Base-by-base conservation (phyloP, 2,113 vertebrate genomes). In the Chitala chitala region DNA sequence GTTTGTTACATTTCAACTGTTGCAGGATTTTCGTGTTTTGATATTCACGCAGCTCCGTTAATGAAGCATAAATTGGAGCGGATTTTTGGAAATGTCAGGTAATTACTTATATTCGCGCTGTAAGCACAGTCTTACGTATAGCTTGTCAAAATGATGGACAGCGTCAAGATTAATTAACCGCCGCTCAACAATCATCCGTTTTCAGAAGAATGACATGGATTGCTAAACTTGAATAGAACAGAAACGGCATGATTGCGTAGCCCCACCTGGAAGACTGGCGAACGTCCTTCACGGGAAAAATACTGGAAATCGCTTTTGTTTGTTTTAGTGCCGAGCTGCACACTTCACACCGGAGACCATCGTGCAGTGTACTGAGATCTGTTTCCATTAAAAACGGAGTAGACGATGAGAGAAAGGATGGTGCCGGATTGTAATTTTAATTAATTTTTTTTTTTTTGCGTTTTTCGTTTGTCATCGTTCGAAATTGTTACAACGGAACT, bases 151-250 rank as follows among this genome's bases (percentile, higher is more conserved):
- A 74, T 71, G 71, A 69, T 59, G 70, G 68, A 75, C 53, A 40
- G 69, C 46, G 33, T 69, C 74, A 75, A 65, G 72, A 78, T 33
- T 50, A 73, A 63, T 66, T 40, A 68, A 71, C 9, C 24, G 13
- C 48, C 22, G 66, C 42, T 20, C 33, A 33, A 56, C 42, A 71
- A n/a, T 71, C 66, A 59, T 59, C 44, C 69, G 48, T 79, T 74
- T 77, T 48, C 29, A 22, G 55, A n/a, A 58, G 44, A 75, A 40
- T 75, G 46, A 73, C 48, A 69, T 74, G 64, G 70, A 74, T 76
- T 51, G 73, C 72, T 77, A 79, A 90, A 89, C 85, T 85, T 87
- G 86, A 77, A 70, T 75, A 84, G 79, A 84, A 75, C 56, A 73
- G 64, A 82, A 70, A 78, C 59, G 54, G 56, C 70, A 69, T 54